phyloP scores from a whole-genome alignment of 2,113 vertebrate species.

The Pluvianellus socialis region DNA sequence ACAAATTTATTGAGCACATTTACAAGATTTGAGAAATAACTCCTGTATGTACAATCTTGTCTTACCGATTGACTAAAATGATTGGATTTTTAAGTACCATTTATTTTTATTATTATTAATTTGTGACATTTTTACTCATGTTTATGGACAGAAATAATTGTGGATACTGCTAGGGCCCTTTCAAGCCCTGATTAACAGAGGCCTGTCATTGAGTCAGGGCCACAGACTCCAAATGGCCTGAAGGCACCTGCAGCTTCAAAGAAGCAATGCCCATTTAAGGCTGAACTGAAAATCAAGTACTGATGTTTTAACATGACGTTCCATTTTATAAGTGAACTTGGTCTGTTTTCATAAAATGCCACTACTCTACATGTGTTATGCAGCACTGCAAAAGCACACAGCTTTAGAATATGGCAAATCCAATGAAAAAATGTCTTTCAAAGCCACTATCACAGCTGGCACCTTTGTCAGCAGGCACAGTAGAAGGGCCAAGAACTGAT shows the following conservation, averaged over 20 bases:
- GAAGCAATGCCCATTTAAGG: not conserved
- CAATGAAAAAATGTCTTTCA: not conserved
- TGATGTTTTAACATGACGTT: not conserved
- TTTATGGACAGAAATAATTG: not conserved
- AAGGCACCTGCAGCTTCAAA: not conserved
- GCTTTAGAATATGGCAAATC: not conserved
- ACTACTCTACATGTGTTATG: not conserved
- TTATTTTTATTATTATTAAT: not conserved
- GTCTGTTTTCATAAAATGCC: not conserved
- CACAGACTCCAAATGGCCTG: not conserved
- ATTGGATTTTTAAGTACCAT: not conserved
- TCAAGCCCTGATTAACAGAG: not conserved
- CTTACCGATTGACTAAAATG: not conserved
- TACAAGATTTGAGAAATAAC: not conserved
- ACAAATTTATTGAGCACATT: not conserved
- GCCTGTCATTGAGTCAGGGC: not conserved
- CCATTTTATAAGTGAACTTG: not conserved
- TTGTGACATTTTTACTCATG: not conserved
- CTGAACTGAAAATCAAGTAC: not conserved
- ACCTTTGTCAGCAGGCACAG: not conserved
- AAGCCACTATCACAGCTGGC: not conserved
- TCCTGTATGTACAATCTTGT: not conserved
- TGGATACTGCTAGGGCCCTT: not conserved
- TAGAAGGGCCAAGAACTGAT: not conserved
- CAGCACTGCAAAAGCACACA: not conserved